Evolutionary conservation across 2,888 invertebrate species (phyloP).

Genomic region (Sicus ferrugineus): DNA sequence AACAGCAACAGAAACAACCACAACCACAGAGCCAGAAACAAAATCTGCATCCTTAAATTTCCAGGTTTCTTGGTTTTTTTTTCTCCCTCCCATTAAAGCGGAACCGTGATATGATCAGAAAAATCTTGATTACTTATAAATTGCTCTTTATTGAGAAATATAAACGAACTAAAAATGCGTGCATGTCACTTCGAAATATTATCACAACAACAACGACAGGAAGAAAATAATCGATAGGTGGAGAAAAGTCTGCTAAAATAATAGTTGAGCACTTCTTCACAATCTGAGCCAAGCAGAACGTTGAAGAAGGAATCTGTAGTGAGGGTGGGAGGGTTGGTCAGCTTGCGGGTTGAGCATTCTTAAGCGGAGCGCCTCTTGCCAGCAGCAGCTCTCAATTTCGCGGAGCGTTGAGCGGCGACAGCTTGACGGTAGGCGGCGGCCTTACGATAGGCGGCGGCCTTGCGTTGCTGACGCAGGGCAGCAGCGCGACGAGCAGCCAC

Average conservation of each 20-base stretch:
- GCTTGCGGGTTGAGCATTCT: background rate
- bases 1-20: too few species aligned
- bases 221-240: background rate
- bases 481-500: conserved; percentile 36
- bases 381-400: conserved; percentile 22
- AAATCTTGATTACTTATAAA: too few species aligned
- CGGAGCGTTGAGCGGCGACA: conserved; percentile 21
- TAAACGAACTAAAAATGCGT: conserved; percentile 1
- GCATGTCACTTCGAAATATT: background rate
- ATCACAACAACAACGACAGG: conserved; percentile 25
- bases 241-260: background rate
- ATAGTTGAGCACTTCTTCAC: background rate
- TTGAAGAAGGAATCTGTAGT: background rate
- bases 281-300: conserved; percentile 22
- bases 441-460: conserved; percentile 25
- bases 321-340: background rate
- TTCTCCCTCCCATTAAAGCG: background rate
- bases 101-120: too few species aligned
- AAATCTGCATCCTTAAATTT: background rate
- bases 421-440: conserved; percentile 29
- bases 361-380: conserved; percentile 16
- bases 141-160: background rate
- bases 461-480: conserved; percentile 27
- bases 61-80: background rate
- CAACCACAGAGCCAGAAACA: too few species aligned